phyloP scores from a whole-genome alignment of 2,113 vertebrate genomes.

The Sporophila hypoxantha region DNA sequence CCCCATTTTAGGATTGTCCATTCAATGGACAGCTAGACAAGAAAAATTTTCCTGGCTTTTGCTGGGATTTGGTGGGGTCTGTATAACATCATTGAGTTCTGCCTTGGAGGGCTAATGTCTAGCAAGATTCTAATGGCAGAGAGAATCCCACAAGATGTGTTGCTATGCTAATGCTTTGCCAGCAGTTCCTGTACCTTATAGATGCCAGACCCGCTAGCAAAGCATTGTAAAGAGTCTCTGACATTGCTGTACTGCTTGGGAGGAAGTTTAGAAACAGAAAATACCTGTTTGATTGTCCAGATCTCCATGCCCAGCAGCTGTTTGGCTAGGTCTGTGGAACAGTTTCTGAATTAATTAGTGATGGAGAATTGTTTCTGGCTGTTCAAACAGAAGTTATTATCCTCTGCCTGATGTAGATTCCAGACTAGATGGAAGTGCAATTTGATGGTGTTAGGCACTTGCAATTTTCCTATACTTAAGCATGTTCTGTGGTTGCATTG shows the following conservation, averaged over 20 bases:
- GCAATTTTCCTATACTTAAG: constrained; percentile 41
- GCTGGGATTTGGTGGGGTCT: background rate
- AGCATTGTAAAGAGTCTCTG: background rate
- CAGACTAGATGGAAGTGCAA: constrained; percentile 36
- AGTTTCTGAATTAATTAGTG: constrained; percentile 35
- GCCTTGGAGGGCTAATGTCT: background rate
- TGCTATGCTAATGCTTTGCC: background rate
- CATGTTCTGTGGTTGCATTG: constrained; percentile 3
- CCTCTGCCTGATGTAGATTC: constrained; percentile 40
- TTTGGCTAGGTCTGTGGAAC: background rate
- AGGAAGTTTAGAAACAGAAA: constrained; percentile 1
- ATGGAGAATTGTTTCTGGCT: constrained; percentile 37
- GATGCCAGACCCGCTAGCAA: background rate
- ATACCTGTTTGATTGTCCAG: background rate
- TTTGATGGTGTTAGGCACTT: constrained; percentile 34
- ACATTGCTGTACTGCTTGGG: background rate
- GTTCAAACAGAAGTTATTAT: constrained; percentile 35
- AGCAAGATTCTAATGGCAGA: background rate
- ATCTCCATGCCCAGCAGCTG: constrained; percentile 28
- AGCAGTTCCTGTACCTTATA: background rate
- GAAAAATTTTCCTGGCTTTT: background rate
- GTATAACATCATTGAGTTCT: background rate
- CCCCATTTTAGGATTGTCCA: background rate
- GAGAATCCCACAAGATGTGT: background rate
- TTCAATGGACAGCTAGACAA: background rate